phyloP scores from a whole-genome alignment of 1,140 invertebrate species.

The Orius insidiosus region DNA sequence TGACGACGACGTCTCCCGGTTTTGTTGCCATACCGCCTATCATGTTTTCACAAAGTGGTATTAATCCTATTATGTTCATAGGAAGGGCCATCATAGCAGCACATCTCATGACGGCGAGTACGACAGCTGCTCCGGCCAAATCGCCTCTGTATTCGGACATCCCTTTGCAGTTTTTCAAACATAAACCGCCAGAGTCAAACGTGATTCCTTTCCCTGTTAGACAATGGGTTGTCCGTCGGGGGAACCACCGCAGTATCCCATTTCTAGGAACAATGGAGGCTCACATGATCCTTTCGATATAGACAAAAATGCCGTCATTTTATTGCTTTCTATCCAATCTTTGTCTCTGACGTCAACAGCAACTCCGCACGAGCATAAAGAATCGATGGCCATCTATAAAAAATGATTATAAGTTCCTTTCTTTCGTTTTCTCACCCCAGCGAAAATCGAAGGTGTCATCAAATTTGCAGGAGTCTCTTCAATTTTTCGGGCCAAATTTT shows the following conservation, averaged over 20 bases:
- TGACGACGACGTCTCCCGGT: conserved; percentile 65
- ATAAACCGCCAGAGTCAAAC: conserved; percentile 77
- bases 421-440: neutral
- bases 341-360: conserved; percentile 27
- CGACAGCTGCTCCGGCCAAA: conserved; percentile 74
- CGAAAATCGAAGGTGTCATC: conserved; percentile 67
- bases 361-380: conserved; percentile 20
- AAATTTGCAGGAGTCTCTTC: conserved; percentile 69
- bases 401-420: neutral
- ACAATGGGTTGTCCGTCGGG: conserved; percentile 23
- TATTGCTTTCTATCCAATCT: conserved; percentile 32
- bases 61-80: conserved; percentile 48
- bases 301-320: conserved; percentile 37
- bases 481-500: conserved; percentile 62
- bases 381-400: conserved; percentile 26
- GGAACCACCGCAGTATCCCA: conserved; percentile 25
- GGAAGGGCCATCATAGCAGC: conserved; percentile 48
- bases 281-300: conserved; percentile 35
- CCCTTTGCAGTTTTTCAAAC: conserved; percentile 48
- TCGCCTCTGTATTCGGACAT: conserved; percentile 76
- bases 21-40: conserved; percentile 64
- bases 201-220: conserved; percentile 59
- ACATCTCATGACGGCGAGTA: conserved; percentile 47
- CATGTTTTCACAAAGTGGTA: conserved; percentile 78
- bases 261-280: conserved; percentile 35